These are phyloP conservation scores for Melolontha melolontha DNA, from an alignment of 2,888 invertebrate species.

Conservation along the genomic window DNA sequence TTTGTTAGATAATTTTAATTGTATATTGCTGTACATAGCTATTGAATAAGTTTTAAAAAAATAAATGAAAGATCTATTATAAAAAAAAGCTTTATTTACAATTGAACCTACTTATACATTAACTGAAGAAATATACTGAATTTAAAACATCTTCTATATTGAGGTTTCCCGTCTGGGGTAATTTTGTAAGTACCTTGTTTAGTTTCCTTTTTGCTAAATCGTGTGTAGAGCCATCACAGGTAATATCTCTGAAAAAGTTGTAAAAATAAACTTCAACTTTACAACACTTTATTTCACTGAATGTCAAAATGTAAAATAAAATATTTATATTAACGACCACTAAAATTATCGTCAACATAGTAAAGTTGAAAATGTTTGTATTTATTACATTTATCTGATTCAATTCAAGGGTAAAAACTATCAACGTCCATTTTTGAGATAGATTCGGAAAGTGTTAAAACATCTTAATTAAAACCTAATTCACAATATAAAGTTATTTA, in stretches of 20 bases:
- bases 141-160: slow-evolving; percentile 79
- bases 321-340: slow-evolving; percentile 4
- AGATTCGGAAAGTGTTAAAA: too few relatives aligned
- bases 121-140: slow-evolving; percentile 92
- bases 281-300: too few relatives aligned
- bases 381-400: too few relatives aligned
- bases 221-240: slow-evolving; percentile 66
- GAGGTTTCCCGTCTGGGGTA: slow-evolving; percentile 83
- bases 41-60: slow-evolving; percentile 40
- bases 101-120: slow-evolving; percentile 39
- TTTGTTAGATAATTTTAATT: slow-evolving; percentile 44
- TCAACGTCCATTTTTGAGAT: too few relatives aligned
- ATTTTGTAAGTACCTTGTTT: slow-evolving; percentile 70
- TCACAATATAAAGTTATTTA: too few relatives aligned
- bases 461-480: too few relatives aligned
- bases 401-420: too few relatives aligned
- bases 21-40: slow-evolving; percentile 44
- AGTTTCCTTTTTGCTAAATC: slow-evolving; percentile 73
- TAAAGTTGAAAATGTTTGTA: too few relatives aligned
- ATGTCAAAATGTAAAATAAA: slow-evolving; percentile 7
- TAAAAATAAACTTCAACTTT: too few relatives aligned
- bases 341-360: too few relatives aligned
- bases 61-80: slow-evolving; percentile 31
- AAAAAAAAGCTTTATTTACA: slow-evolving; percentile 34
- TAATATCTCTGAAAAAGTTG: slow-evolving; percentile 66